Percentiles rank a stretch among this genome's conserved stretches.
These are phyloP conservation scores for Caretta caretta DNA, from an alignment of 2,113 vertebrate genomes.

Conservation along the genomic window DNA sequence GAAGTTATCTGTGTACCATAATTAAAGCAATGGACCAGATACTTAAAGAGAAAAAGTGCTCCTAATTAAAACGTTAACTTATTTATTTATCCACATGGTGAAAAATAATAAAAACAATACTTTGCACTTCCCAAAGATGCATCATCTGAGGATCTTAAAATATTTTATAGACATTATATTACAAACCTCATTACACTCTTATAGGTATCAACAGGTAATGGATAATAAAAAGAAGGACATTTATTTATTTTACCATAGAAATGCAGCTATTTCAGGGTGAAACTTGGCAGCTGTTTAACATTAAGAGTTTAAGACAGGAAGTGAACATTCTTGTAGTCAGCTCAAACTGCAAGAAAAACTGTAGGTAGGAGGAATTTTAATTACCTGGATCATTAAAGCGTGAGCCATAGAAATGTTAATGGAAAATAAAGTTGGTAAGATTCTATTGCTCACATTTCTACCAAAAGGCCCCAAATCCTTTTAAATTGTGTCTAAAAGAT, in stretches of 20 bases:
- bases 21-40: not conserved
- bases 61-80: not conserved
- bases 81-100: not conserved
- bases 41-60: not conserved
- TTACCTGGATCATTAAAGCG: slow-evolving; percentile 18
- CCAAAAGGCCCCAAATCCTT: not conserved
- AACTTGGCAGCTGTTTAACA: slow-evolving; percentile 54
- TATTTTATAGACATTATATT: not conserved
- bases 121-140: not conserved
- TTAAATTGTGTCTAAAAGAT: not conserved
- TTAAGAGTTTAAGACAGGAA: slow-evolving; percentile 30
- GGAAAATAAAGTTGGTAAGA: slow-evolving; percentile 23
- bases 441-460: not conserved
- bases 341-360: slow-evolving; percentile 69
- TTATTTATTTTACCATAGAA: slow-evolving; percentile 38
- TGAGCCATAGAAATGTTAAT: not conserved
- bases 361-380: slow-evolving; percentile 68
- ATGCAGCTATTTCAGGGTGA: slow-evolving; percentile 32
- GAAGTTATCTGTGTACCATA: slow-evolving; percentile 30
- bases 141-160: not conserved
- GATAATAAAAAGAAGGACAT: slow-evolving; percentile 16
- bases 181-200: not conserved
- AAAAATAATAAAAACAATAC: not conserved
- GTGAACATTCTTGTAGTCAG: slow-evolving; percentile 51
- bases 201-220: slow-evolving; percentile 14